Evolutionary conservation across 2,888 invertebrate species (phyloP), one percentile per base, ranked within the genome.

Genomic region (Tinea trinotella): DNA sequence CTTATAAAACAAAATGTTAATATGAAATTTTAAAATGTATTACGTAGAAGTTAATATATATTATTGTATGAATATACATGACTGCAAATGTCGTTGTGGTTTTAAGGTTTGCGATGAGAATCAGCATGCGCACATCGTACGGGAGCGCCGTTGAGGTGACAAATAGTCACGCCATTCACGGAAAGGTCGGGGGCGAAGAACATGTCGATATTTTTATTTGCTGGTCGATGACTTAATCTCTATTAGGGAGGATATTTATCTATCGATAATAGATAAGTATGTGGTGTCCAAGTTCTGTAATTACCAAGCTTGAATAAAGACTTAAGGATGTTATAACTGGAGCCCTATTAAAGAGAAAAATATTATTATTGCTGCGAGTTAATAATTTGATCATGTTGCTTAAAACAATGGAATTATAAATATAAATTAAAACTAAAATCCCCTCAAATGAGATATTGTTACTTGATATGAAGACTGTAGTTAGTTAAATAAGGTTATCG

Each of bases 61-160:
- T 50, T 62, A 62, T 70, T 0, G 12, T 2, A 44, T 54, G 55
- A 9, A 7, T 3, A 1, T 10, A 2, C 4, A 40, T 4, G 7
- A 6, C 12, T 12, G 17, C n/a, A 48, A 55, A 55, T 48, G 30
- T 59, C 57, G 63, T 62, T 57, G 64, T 57, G 62, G 60, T 69
- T 73, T 65, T 58, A 50, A 59, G 15, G 40, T 4, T 15, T 64
- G 69, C 73, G 80, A 84, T 82, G 78, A 65, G 72, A 82, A 84
- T 83, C 82, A 75, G 72, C 70, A 73, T 82, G 78, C 81, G 76
- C 69, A 72, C 74, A 67, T 67, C 68, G 75, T 83, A 83, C 84
- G 72, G 85, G 82, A 85, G 85, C 84, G 83, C 68, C 76, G 74
- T 74, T 69, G 72, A 72, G 74, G 84, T 84, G 85, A 85, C 85